These are phyloP conservation scores for Blastobasis adustella DNA, from an alignment of 2,888 invertebrate species.

Conservation along the genomic window DNA sequence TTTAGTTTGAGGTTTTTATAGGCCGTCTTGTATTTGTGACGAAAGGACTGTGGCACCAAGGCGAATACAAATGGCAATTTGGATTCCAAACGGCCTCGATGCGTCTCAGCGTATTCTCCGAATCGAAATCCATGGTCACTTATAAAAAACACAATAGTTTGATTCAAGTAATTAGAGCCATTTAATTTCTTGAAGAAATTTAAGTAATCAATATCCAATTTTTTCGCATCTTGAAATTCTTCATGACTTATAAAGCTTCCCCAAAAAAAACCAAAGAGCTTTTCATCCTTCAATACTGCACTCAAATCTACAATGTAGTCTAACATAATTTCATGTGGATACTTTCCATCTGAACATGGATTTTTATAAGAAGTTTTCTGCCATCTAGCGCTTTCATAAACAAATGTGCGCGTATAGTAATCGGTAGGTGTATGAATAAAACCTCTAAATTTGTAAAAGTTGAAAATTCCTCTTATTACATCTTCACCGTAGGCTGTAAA, in stretches of 20 bases:
- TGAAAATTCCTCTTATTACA: conserved; percentile 37
- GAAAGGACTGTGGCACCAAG: conserved; percentile 81
- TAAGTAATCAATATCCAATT: conserved; percentile 79
- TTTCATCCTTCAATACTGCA: conserved; percentile 60
- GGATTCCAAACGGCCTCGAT: conserved; percentile 78
- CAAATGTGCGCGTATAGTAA: conserved; percentile 83
- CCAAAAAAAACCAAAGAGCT: conserved; percentile 88
- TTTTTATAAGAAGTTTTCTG: conserved; percentile 73
- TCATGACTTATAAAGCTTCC: conserved; percentile 85
- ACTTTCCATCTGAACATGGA: conserved; percentile 77
- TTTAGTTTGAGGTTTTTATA: conserved; percentile 78
- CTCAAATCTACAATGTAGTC: conserved; percentile 79
- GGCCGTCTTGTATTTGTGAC: conserved; percentile 70
- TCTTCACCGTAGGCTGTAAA: conserved; percentile 75
- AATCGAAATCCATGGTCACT: conserved; percentile 83
- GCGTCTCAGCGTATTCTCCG: conserved; percentile 83
- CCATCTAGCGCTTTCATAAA: conserved; percentile 65
- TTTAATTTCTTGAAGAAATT: conserved; percentile 68
- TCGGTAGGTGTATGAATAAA: conserved; percentile 85
- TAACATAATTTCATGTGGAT: conserved; percentile 78
- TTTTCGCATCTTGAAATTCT: conserved; percentile 79
- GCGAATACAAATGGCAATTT: conserved; percentile 74
- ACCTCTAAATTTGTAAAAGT: conserved; percentile 8
- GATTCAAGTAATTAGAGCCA: conserved; percentile 67
- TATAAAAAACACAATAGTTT: conserved; percentile 55